phyloP scores from a whole-genome alignment of 2,797 vertebrate genomes.

The Takifugu ocellatus region DNA sequence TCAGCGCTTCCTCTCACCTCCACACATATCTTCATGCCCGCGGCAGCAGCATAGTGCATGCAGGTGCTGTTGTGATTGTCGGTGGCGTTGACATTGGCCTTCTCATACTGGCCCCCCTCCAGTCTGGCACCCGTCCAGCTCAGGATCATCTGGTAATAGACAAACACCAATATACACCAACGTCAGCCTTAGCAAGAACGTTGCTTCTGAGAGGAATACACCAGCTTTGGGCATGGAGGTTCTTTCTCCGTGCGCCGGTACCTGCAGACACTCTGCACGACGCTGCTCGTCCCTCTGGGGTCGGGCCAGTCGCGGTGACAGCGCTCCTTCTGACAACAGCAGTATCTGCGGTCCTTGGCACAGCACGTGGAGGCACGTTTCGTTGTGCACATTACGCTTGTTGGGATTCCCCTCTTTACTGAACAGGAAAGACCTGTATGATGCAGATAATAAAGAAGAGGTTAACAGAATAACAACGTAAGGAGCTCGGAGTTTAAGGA shows the following conservation, averaged over 20 bases:
- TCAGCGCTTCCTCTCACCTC: conserved; percentile 79
- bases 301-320: conserved; percentile 88
- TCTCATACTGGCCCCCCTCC: conserved; percentile 93
- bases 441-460: background rate
- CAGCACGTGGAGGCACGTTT: conserved; percentile 94
- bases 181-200: background rate
- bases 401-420: conserved; percentile 98
- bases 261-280: conserved; percentile 86
- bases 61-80: conserved; percentile 97
- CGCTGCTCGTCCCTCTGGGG: conserved; percentile 90
- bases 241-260: conserved; percentile 7
- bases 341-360: conserved; percentile 97
- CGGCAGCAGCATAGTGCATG: conserved; percentile 94
- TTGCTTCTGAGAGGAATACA: background rate
- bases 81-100: conserved; percentile 90
- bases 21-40: conserved; percentile 98
- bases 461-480: background rate
- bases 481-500: background rate
- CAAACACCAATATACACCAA: conserved; percentile 6
- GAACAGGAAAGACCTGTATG: conserved; percentile 90
- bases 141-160: conserved; percentile 86
- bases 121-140: conserved; percentile 97
- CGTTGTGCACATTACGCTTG: conserved; percentile 96
- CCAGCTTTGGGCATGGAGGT: background rate
- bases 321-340: conserved; percentile 88